Evolutionary conservation across 2,113 vertebrate genomes (phyloP).

Genomic region (Chrysemys picta): DNA sequence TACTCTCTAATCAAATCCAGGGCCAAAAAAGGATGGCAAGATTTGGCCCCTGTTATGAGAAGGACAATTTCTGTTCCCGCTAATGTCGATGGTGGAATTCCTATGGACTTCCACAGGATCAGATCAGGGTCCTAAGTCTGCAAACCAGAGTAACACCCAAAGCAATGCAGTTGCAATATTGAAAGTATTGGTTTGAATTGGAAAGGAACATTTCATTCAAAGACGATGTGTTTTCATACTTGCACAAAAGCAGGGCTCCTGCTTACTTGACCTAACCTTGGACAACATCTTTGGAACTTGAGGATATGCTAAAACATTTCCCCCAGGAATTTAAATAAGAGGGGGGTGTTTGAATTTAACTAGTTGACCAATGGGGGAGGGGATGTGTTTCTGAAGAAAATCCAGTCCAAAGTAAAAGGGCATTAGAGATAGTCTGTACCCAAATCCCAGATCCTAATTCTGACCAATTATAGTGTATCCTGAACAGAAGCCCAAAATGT

Average conservation of each 20-base stretch:
- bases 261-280: background rate
- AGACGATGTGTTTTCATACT: accelerated
- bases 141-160: accelerated
- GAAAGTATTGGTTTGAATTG: background rate
- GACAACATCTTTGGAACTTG: background rate
- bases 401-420: background rate
- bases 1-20: background rate
- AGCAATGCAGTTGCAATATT: background rate
- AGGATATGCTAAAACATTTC: background rate
- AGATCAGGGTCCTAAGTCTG: background rate
- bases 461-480: background rate
- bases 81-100: background rate
- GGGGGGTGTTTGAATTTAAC: too few species aligned
- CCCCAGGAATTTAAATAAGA: background rate
- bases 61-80: background rate
- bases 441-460: background rate
- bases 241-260: background rate
- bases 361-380: too few species aligned
- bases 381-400: background rate
- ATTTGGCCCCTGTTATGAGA: background rate
- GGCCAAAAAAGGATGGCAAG: background rate
- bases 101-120: background rate
- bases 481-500: background rate
- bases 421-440: background rate
- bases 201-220: background rate